Evolutionary conservation across 37 sponge, comb jelly and placozoan genomes (phyloP), one percentile per base, ranked within the genome.

Genomic region (Bolinopsis microptera): DNA sequence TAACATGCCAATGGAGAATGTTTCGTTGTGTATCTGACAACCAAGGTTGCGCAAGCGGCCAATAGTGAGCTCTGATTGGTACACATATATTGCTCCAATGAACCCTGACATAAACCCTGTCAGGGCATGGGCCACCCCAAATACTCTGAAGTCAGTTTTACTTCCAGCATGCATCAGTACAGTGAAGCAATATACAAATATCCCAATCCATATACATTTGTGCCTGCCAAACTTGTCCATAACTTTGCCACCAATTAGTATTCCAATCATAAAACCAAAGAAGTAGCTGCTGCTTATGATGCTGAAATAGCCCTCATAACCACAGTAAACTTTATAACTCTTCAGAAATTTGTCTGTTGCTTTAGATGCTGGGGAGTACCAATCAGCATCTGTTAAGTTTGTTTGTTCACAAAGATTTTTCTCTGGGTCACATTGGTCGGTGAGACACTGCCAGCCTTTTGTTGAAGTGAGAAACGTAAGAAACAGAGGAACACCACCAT

Each of bases 381-480:
- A 86, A 40, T 86, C 90, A 3, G 34, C 30, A 28, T 39, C 27
- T 16, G 23, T 27, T 0, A 86, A 27, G 30, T 86, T 86, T 48
- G 61, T 48, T 25, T 86, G 90, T 41, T 86, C 90, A 40, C 90
- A 86, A 2, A 86, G 61, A 3, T 13, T 28, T 27, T 26, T 41
- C 3, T 41, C 3, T 18, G 61, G 41, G 24, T 86, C 30, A 86
- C 90, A 86, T 40, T 41, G 8, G 30, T 86, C 90, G 35, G 90
- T 33, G 0, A 86, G 90, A 86, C 90, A 86, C 90, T 86, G 90
- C 90, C 90, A 86, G 36, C 28, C 90, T 40, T 86, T 86, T 41
- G 90, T 86, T 41, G 90, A 86, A 25, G 90, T 86, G 22, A 86
- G 90, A 27, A 86, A 86, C 9, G 90, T 86, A 40, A 86, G 61